Base-by-base conservation (phyloP, 2,888 invertebrate species). In the Dryadula phaetusa region DNA sequence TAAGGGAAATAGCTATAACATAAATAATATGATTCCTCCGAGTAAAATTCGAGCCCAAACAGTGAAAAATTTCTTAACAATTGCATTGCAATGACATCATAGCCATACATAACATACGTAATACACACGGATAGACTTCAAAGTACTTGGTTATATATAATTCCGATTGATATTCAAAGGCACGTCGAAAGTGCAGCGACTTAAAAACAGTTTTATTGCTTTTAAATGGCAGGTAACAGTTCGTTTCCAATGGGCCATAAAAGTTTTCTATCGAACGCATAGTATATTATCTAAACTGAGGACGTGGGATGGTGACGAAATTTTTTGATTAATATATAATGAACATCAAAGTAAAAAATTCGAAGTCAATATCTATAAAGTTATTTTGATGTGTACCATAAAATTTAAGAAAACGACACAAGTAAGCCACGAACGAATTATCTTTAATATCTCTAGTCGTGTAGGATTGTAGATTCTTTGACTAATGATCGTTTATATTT, bases 211-310 rank as follows among this genome's bases (percentile, higher is more conserved):
- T 86, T 90, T 90, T 90, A 90, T 87, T 79, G 79, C 87, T 86
- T 88, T 88, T 87, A 87, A 90, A 91, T 88, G 81, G 84, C 81
- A 83, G 83, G 85, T 85, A 84, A 84, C 83, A 85, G 84, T 83
- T 82, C 80, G 78, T 83, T 81, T 76, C 63, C 75, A 79, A 74
- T 75, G 71, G 56, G 56, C 66, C 66, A 47, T 70, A 70, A 70
- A 70, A 66, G 20, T 14, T 37, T 56, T 67, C 69, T 66, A 64
- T 66, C 56, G 69, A 47, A 42, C 49, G 60, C 46, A 56, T 84
- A 42, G 20, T 49, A n/a, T 49, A 49, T 8, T n/a, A 49, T 49
- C 2, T 53, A 62, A 58, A 46, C 34, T 62, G 58, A 54, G 37
- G 44, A 66, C 67, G 68, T 72, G 66, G 70, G 70, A 32, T 47